Base-by-base conservation (phyloP, 1,140 invertebrate genomes). In the Myzus persicae region DNA sequence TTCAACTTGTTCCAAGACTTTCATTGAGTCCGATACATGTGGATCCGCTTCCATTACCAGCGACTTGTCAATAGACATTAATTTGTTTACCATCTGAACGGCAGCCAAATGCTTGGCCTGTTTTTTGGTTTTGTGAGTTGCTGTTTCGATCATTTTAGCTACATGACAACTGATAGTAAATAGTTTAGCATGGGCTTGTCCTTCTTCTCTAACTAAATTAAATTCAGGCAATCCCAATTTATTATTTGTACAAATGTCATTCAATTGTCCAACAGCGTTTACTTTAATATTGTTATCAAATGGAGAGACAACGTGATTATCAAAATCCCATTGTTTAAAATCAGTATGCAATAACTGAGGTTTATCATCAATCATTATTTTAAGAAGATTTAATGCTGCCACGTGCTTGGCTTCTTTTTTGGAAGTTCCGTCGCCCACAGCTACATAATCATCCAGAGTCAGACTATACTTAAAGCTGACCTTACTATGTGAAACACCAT, bases 371-470 rank as follows among this genome's bases (percentile, higher is more conserved):
- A 90, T 54, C 81, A 94, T 95, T 51, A 95, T 94, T 94, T 96
- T 95, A 18, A 97, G 94, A 93, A 97, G 95, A 82, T 95, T 95
- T 94, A 96, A 96, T 5, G 97, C 97, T 88, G 97, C 97, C 93
- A 96, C 95, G 94, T 97, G 97, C 94, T 97, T 97, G 0, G 97
- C 96, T 95, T 97, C 96, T 95, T 97, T 97, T 95, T 97, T 97
- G 94, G 96, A 97, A 93, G 97, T 96, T 38, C 97, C 96, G 31
- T 95, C 95, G 26, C 96, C 97, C 94, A 96, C 95, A 24, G 67
- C n/a, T 22, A 31, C 44, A 48, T 76, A 48, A 67, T 82, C 26
- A 20, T 51, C 42, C 31, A 89, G 51, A 20, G 20, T 24, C 18
- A 93, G 24, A 7, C 76, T 81, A 95, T 97, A 97, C 14, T 96